phyloP scores from a whole-genome alignment of 2,797 vertebrate species.

The Ptychadena robeensis region DNA sequence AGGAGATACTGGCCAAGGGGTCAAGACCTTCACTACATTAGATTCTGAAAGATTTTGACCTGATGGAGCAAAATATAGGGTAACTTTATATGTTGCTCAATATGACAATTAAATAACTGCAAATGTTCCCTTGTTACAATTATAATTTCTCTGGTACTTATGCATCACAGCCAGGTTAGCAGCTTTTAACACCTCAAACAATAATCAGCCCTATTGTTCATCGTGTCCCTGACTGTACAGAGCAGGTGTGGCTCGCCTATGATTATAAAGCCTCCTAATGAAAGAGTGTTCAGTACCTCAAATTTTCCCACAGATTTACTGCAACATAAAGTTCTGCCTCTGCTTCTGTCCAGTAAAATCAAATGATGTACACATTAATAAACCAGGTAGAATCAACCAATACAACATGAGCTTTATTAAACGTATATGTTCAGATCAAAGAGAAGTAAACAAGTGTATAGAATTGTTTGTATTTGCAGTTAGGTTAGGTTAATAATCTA shows the following conservation, averaged over 20 bases:
- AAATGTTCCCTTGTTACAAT: not conserved
- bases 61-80: no score
- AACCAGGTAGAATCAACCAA: not conserved
- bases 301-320: not conserved
- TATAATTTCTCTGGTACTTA: not conserved
- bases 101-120: not conserved
- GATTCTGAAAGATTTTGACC: no score
- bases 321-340: accelerated
- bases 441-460: not conserved
- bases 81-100: not conserved
- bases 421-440: not conserved
- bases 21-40: no score
- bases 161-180: not conserved
- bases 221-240: not conserved
- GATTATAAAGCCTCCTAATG: constrained; percentile 30
- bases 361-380: not conserved
- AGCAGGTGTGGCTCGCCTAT: constrained; percentile 3
- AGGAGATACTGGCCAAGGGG: no score
- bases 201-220: constrained; percentile 6
- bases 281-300: not conserved
- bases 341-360: not conserved
- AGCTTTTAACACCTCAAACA: not conserved
- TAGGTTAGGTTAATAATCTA: not conserved
- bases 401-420: not conserved
- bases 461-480: not conserved